These are phyloP conservation scores for Eulithis prunata DNA, from an alignment of 2,888 invertebrate genomes.

Conservation along the genomic window DNA sequence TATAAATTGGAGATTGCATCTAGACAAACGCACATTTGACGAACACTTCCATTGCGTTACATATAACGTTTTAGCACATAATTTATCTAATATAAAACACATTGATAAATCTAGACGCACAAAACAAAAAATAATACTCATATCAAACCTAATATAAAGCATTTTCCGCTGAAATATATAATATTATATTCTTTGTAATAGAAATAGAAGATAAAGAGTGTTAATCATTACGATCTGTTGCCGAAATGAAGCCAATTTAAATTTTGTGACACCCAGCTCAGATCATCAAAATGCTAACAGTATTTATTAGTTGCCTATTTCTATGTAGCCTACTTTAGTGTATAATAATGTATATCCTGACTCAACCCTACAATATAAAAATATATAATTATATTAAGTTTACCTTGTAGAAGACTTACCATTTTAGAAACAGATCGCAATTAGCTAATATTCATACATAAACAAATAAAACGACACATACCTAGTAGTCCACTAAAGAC, in stretches of 20 bases:
- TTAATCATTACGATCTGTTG: constrained; percentile 81
- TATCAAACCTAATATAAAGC: constrained; percentile 76
- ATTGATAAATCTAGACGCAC: constrained; percentile 65
- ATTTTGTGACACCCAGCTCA: constrained; percentile 81
- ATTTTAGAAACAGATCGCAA: constrained; percentile 84
- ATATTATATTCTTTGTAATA: constrained; percentile 57
- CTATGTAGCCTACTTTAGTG: constrained; percentile 31
- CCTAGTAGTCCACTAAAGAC: constrained; percentile 50
- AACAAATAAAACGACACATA: constrained; percentile 60
- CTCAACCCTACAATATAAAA: constrained; percentile 25
- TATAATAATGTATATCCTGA: constrained; percentile 17
- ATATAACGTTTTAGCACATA: constrained; percentile 83
- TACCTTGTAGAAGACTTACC: constrained; percentile 53
- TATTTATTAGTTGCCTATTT: constrained; percentile 41
- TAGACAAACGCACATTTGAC: constrained; percentile 77
- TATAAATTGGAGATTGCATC: constrained; percentile 69
- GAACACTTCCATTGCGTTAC: constrained; percentile 81
- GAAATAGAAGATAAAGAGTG: constrained; percentile 57
- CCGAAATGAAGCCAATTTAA: constrained; percentile 81
- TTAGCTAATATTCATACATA: constrained; percentile 46
- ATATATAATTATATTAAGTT: constrained; percentile 3
- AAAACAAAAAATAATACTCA: constrained; percentile 69
- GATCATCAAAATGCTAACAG: constrained; percentile 68
- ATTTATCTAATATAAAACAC: constrained; percentile 74
- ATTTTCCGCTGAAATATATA: constrained; percentile 64